Base-by-base conservation (phyloP, 2,888 invertebrate species). In the Apoda limacodes region DNA sequence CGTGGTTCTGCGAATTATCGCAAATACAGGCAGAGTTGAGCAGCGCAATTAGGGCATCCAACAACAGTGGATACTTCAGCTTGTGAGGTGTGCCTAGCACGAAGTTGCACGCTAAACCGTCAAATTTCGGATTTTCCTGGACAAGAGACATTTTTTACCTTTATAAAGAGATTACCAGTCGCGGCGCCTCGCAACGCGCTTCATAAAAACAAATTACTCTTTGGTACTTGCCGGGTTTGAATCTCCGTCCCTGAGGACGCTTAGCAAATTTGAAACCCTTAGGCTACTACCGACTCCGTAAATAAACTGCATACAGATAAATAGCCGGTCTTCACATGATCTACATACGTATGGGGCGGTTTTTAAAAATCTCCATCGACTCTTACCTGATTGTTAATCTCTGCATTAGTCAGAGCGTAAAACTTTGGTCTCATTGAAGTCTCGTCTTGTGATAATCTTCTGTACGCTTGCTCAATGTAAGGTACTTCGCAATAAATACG, bases 91-190 rank as follows among this genome's bases (percentile, higher is more conserved):
- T 95, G 28, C 95, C 95, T 38, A 97, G 82, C 35, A 97, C 90
- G 59, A 97, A 97, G 76, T 95, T 97, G 71, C 94, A 93, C 2
- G 96, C 96, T 31, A 93, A 65, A 3, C 93, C 93, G 71, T 98
- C 97, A 34, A 97, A 82, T 65, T 96, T 96, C 0, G 96, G 96
- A 24, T 92, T 89, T 51, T 95, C 95, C 68, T 89, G 83, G 22
- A 22, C n/a, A 22, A 19, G 9, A 9, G 13, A 12, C 20, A 30
- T 27, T 12, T 17, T 10, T 10, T n/a, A n/a, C n/a, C n/a, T n/a
- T n/a, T n/a, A n/a, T n/a, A n/a, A n/a, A n/a, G n/a, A n/a, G n/a
- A n/a, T n/a, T n/a, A n/a, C n/a, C n/a, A n/a, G n/a, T n/a, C n/a
- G n/a, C n/a, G n/a, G n/a, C n/a, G n/a, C n/a, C n/a, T n/a, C n/a